Percentiles rank a stretch among this genome's conserved stretches.
Conservation (phyloP, 2,113 vertebrate genomes). For the Chaetops frenatus region DNA sequence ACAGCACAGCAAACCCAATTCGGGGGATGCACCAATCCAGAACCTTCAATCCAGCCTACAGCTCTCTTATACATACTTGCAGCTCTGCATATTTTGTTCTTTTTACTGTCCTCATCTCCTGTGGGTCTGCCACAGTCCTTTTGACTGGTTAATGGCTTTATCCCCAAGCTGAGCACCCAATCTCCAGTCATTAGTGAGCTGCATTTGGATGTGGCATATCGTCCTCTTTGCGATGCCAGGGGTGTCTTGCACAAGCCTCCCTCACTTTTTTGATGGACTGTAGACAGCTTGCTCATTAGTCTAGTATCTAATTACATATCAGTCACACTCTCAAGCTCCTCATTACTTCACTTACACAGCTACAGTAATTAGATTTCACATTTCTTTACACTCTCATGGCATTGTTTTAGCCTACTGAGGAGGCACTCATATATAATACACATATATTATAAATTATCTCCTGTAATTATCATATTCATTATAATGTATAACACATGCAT, state of each 20-base stretch:
- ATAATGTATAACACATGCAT: background rate
- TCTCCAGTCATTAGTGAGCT: background rate
- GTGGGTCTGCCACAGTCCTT: background rate
- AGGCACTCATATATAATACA: conserved; percentile 18
- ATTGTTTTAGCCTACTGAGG: conserved; percentile 42
- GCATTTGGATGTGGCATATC: background rate
- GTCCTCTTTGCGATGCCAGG: background rate
- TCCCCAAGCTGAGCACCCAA: background rate
- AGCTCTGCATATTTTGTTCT: background rate
- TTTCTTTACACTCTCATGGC: conserved; percentile 42
- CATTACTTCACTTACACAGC: conserved; percentile 51
- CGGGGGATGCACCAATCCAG: background rate
- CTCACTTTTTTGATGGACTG: conserved; percentile 44
- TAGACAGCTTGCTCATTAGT: conserved; percentile 60
- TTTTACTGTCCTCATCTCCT: background rate
- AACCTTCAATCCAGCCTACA: background rate
- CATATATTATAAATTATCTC: conserved; percentile 37
- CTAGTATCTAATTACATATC: conserved; percentile 59
- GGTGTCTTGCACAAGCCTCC: conserved; percentile 4
- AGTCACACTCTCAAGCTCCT: conserved; percentile 54
- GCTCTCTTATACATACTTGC: background rate
- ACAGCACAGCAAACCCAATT: background rate
- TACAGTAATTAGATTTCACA: conserved; percentile 59
- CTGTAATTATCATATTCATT: conserved; percentile 39
- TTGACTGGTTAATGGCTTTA: background rate